Percentiles rank a stretch among this genome's conserved stretches.
Evolutionary conservation across 2,888 invertebrate genomes (phyloP).

Genomic region (Chymomyza procnemis): DNA sequence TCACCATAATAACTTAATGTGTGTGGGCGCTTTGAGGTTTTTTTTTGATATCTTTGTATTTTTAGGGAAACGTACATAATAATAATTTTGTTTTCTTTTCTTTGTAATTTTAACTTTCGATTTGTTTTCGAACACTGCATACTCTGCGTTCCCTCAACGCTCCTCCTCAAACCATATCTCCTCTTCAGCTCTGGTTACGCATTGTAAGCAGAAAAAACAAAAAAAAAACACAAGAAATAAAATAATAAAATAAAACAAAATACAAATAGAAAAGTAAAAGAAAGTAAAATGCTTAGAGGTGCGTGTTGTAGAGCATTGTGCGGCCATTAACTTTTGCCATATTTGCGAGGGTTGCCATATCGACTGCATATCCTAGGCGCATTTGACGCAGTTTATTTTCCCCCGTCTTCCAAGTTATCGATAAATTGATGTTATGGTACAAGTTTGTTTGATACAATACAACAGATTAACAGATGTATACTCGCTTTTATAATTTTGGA

Average conservation of each 20-base stretch:
- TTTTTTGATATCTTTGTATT: neutral
- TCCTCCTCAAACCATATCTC: too few species aligned
- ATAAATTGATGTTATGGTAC: too few species aligned
- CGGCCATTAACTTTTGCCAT: slow-evolving; percentile 52
- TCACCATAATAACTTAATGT: neutral
- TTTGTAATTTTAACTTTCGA: neutral
- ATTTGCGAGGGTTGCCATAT: neutral
- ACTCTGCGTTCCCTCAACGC: neutral
- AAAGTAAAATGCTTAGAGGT: slow-evolving; percentile 43
- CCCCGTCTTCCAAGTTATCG: too few species aligned
- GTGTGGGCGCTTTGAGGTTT: neutral
- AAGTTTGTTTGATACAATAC: too few species aligned
- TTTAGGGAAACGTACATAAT: neutral
- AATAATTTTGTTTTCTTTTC: neutral
- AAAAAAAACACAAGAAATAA: too few species aligned
- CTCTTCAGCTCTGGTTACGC: slow-evolving; percentile 50
- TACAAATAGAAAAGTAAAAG: slow-evolving; percentile 40
- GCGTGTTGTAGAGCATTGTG: slow-evolving; percentile 37
- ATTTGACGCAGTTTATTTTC: too few species aligned
- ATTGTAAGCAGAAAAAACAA: slow-evolving; percentile 28
- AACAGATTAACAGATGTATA: too few species aligned
- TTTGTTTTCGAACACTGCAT: neutral
- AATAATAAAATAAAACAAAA: slow-evolving; percentile 39
- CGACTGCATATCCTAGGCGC: too few species aligned
- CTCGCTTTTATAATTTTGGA: too few species aligned